phyloP scores from a whole-genome alignment of 2,888 invertebrate species.

The Listrodromus nycthemerus region DNA sequence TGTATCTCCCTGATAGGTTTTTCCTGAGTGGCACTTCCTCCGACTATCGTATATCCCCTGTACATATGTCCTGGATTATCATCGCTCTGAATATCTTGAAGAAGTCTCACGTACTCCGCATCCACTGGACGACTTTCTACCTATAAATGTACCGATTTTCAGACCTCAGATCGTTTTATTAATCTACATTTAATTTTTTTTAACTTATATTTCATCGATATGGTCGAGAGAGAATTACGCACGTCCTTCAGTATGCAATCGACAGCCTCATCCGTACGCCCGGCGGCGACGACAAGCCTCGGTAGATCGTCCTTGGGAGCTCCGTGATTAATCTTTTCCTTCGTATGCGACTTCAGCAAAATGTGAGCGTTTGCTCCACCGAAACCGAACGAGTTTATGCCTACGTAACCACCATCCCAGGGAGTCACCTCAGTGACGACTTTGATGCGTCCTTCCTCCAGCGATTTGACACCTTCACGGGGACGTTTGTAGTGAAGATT shows the following conservation, averaged over 20 bases:
- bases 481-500: slow-evolving; percentile 92
- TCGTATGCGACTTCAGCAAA: slow-evolving; percentile 87
- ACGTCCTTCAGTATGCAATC: slow-evolving; percentile 88
- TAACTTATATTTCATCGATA: background rate
- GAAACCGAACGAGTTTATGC: slow-evolving; percentile 96
- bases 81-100: no score
- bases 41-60: no score
- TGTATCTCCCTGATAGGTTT: no score
- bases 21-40: no score
- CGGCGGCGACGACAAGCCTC: slow-evolving; percentile 90
- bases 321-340: slow-evolving; percentile 88
- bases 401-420: slow-evolving; percentile 90
- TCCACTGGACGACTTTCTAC: no score
- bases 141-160: no score
- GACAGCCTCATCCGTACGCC: slow-evolving; percentile 92
- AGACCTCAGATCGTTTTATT: no score
- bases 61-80: no score
- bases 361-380: slow-evolving; percentile 95
- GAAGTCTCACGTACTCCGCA: no score
- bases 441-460: slow-evolving; percentile 87
- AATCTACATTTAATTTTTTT: no score
- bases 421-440: slow-evolving; percentile 91
- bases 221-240: background rate
- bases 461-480: slow-evolving; percentile 87
- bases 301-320: slow-evolving; percentile 89